Percentiles rank a stretch among this genome's conserved stretches.
These are phyloP conservation scores for Pyxicephalus adspersus DNA, from an alignment of 2,113 vertebrate genomes.

Conservation along the genomic window DNA sequence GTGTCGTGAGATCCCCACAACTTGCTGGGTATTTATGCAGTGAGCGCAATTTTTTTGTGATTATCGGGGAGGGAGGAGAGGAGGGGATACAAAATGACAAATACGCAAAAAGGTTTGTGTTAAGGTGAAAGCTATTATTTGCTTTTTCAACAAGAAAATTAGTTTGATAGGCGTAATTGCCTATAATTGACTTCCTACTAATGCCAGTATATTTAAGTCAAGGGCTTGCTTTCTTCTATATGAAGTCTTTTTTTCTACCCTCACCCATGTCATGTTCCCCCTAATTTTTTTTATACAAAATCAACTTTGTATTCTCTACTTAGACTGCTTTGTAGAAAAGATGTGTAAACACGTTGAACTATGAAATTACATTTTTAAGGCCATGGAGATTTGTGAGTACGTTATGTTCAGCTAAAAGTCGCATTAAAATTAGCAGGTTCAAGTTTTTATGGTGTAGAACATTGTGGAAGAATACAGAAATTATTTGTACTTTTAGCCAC, in stretches of 20 bases:
- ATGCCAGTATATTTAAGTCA: slow-evolving; percentile 14
- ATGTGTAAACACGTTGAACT: too few relatives aligned
- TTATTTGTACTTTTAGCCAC: too few relatives aligned
- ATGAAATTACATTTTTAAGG: too few relatives aligned
- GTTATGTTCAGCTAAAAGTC: too few relatives aligned
- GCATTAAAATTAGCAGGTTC: too few relatives aligned
- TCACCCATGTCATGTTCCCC: too few relatives aligned
- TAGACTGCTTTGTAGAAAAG: too few relatives aligned
- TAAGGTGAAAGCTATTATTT: slow-evolving; percentile 50
- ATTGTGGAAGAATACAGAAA: too few relatives aligned
- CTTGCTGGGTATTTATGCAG: slow-evolving; percentile 27
- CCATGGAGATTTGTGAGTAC: too few relatives aligned
- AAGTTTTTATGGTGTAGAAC: too few relatives aligned
- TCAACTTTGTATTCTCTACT: too few relatives aligned
- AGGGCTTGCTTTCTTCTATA: not conserved
- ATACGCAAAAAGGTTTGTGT: slow-evolving; percentile 48
- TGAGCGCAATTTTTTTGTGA: slow-evolving; percentile 5
- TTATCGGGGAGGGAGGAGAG: slow-evolving; percentile 24
- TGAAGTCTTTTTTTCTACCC: not conserved
- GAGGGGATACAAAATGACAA: slow-evolving; percentile 27
- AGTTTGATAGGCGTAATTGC: slow-evolving; percentile 53
- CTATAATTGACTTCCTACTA: slow-evolving; percentile 43
- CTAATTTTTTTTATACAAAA: not conserved
- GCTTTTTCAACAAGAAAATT: slow-evolving; percentile 49
- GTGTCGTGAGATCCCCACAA: not conserved